Percentiles rank a stretch among this genome's conserved stretches.
Conservation (phyloP, 2,113 vertebrate genomes). For the Ageneiosus marmoratus region DNA sequence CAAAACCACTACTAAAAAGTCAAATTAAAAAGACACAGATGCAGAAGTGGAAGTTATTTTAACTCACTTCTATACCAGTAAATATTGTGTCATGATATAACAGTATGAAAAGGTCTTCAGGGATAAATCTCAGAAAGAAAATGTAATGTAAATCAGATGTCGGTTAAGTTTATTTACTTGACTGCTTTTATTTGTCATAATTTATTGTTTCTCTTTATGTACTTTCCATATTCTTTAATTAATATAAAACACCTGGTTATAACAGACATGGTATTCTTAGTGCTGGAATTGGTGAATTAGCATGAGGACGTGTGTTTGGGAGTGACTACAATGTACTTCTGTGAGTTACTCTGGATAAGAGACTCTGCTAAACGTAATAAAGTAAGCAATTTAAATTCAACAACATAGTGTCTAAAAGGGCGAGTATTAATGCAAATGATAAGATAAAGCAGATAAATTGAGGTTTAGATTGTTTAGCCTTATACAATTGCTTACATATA, state of each 20-base stretch:
- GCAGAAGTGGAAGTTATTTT: not conserved
- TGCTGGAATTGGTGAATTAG: not conserved
- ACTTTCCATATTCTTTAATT: not conserved
- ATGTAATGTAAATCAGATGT: slow-evolving; percentile 1
- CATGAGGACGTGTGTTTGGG: not conserved
- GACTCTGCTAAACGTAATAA: not conserved
- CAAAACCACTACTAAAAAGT: not conserved
- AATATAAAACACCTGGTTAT: not conserved
- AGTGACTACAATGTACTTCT: not conserved
- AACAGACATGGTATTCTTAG: not conserved
- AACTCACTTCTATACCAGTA: not conserved
- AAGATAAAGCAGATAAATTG: not conserved
- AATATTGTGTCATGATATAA: too few species aligned
- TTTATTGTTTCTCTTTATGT: not conserved
- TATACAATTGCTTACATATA: not conserved
- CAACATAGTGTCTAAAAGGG: not conserved
- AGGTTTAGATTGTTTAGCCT: not conserved
- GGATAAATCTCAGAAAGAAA: not conserved
- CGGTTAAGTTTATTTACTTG: not conserved
- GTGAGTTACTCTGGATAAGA: not conserved
- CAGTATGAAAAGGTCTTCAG: too few species aligned
- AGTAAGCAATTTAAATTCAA: not conserved
- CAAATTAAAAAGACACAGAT: not conserved
- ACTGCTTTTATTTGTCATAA: not conserved
- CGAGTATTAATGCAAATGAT: not conserved